phyloP scores from a whole-genome alignment of 2,888 invertebrate genomes.

The Scaptodrosophila latifasciaeformis region DNA sequence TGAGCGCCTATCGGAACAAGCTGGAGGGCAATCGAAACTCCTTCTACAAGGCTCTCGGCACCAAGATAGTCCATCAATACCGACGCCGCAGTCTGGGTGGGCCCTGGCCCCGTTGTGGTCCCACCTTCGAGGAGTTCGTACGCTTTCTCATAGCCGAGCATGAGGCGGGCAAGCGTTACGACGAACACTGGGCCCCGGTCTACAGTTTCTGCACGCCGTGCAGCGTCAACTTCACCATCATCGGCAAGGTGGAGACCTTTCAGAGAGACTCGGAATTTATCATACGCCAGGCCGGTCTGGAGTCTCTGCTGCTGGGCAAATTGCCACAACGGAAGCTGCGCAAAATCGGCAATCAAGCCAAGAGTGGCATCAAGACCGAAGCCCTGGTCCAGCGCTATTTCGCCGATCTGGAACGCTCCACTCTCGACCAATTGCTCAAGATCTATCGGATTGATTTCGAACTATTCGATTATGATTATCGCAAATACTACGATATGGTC shows the following conservation, averaged over 20 bases:
- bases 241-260: constrained; percentile 81
- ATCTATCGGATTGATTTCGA: constrained; percentile 82
- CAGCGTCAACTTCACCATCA: constrained; percentile 80
- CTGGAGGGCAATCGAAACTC: constrained; percentile 83
- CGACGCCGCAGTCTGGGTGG: constrained; percentile 50
- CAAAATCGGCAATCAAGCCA: constrained; percentile 76
- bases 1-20: constrained; percentile 85
- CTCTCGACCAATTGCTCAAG: constrained; percentile 78
- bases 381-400: constrained; percentile 79
- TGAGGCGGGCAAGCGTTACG: constrained; percentile 76
- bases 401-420: constrained; percentile 77
- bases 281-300: constrained; percentile 78
- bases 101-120: constrained; percentile 74
- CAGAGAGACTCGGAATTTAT: constrained; percentile 79
- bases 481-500: constrained; percentile 77
- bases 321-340: constrained; percentile 76
- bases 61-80: constrained; percentile 80
- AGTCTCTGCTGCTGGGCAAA: constrained; percentile 76
- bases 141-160: constrained; percentile 81
- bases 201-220: constrained; percentile 81
- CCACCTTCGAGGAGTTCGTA: constrained; percentile 83
- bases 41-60: constrained; percentile 82
- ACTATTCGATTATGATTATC: constrained; percentile 81
- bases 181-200: constrained; percentile 82
- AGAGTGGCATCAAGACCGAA: constrained; percentile 71